Conservation (phyloP, 2,113 vertebrate genomes). For the Gadus chalcogrammus region DNA sequence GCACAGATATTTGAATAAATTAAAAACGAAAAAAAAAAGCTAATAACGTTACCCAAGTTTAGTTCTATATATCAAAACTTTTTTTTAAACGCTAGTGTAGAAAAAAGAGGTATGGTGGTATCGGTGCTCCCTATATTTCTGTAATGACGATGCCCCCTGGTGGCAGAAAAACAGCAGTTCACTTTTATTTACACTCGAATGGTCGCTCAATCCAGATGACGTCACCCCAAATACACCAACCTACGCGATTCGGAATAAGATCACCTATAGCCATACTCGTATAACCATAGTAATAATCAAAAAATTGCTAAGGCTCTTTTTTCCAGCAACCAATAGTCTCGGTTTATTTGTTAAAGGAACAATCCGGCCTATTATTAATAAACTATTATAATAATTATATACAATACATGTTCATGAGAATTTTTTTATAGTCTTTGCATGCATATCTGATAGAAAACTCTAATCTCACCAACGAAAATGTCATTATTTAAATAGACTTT, state of each 20-base stretch:
- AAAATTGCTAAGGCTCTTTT: background rate
- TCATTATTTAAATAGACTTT: slow-evolving; percentile 53
- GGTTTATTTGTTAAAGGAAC: background rate
- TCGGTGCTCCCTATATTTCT: slow-evolving; percentile 68
- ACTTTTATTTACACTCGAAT: slow-evolving; percentile 61
- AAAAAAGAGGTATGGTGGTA: slow-evolving; percentile 79
- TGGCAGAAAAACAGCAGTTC: slow-evolving; percentile 70
- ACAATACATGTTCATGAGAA: slow-evolving; percentile 37
- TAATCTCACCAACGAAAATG: slow-evolving; percentile 55
- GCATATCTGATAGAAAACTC: slow-evolving; percentile 71
- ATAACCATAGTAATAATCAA: too few species aligned
- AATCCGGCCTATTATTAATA: slow-evolving; percentile 34
- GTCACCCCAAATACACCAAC: slow-evolving; percentile 47
- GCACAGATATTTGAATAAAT: slow-evolving; percentile 65
- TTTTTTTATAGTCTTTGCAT: slow-evolving; percentile 65
- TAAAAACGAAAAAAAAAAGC: slow-evolving; percentile 62
- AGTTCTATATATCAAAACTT: slow-evolving; percentile 67
- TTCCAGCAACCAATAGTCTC: background rate
- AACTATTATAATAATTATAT: slow-evolving; percentile 30
- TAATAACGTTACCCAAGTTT: slow-evolving; percentile 67
- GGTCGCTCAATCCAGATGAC: slow-evolving; percentile 54
- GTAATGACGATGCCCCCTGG: slow-evolving; percentile 69
- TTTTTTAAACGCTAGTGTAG: slow-evolving; percentile 73
- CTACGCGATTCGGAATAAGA: slow-evolving; percentile 30
- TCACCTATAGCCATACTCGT: background rate